Conservation (phyloP, 1,140 invertebrate genomes). For the Melitaea cinxia region DNA sequence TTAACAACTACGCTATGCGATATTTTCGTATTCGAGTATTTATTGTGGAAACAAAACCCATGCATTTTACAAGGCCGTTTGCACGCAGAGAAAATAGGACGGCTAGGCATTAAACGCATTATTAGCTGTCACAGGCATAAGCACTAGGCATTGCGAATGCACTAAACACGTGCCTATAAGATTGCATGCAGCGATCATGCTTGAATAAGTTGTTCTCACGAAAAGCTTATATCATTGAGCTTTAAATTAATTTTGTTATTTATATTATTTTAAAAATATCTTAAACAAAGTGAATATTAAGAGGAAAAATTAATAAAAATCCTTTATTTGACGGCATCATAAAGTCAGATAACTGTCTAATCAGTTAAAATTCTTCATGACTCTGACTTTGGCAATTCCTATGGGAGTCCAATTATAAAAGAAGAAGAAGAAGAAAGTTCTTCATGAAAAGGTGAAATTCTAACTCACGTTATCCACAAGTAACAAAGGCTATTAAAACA, state of each 20-base stretch:
- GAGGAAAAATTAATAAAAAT: too few relatives aligned
- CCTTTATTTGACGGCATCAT: too few relatives aligned
- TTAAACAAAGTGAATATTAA: neutral
- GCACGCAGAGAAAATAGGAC: constrained; percentile 38
- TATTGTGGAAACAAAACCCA: constrained; percentile 46
- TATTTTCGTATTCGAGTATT: too few relatives aligned
- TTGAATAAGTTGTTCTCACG: constrained; percentile 23
- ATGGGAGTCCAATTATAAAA: too few relatives aligned
- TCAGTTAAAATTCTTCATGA: too few relatives aligned
- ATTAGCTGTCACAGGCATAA: constrained; percentile 45
- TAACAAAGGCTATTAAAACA: too few relatives aligned
- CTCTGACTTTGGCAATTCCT: too few relatives aligned
- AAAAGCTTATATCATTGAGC: neutral
- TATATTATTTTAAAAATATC: neutral
- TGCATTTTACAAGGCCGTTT: constrained; percentile 26
- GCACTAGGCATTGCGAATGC: constrained; percentile 37
- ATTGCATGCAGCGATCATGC: neutral
- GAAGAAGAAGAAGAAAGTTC: too few relatives aligned
- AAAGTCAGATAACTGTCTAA: too few relatives aligned
- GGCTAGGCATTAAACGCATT: constrained; percentile 40
- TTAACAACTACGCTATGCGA: too few relatives aligned
- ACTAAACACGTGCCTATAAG: constrained; percentile 26
- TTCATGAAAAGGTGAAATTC: too few relatives aligned
- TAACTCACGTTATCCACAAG: too few relatives aligned
- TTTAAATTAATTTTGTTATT: neutral